Evolutionary conservation across 1,140 invertebrate genomes (phyloP).

Genomic region (Bathynomus jamesi): DNA sequence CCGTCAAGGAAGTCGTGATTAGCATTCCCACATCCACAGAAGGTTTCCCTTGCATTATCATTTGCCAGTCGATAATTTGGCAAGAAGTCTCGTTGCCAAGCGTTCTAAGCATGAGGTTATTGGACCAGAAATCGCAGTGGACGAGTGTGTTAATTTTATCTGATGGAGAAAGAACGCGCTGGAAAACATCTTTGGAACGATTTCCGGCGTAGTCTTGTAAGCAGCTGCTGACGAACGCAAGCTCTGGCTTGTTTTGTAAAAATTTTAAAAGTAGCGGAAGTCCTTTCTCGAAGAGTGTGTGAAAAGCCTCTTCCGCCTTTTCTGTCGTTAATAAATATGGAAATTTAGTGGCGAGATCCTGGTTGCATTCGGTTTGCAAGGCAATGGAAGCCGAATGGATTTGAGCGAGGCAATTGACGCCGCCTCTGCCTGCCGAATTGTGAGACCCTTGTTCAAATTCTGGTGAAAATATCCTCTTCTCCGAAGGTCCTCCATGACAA

Average conservation of each 20-base stretch:
- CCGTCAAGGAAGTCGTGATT: constrained; percentile 11
- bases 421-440: constrained; percentile 47
- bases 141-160: constrained; percentile 11
- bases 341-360: constrained; percentile 9
- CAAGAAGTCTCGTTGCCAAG: constrained; percentile 4
- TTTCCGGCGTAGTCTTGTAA: constrained; percentile 13
- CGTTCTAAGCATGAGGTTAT: constrained; percentile 12
- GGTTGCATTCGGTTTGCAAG: constrained; percentile 1
- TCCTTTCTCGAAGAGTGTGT: constrained; percentile 10
- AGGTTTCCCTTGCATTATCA: constrained; percentile 13
- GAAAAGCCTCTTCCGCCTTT: constrained; percentile 12
- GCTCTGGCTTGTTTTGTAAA: constrained; percentile 9
- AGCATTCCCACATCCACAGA: constrained; percentile 13
- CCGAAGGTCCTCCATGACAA: constrained; percentile 56
- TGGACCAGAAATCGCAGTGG: constrained; percentile 16
- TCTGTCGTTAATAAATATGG: constrained; percentile 8
- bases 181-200: constrained; percentile 4
- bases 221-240: not conserved
- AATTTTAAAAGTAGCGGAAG: constrained; percentile 8
- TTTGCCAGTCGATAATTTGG: constrained; percentile 14
- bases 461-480: constrained; percentile 48
- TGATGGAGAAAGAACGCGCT: constrained; percentile 13
- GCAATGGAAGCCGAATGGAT: constrained; percentile 53
- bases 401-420: constrained; percentile 58
- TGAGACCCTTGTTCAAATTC: constrained; percentile 54